Base-by-base conservation (phyloP, 1,140 invertebrate species). In the Campoletis sonorensis region DNA sequence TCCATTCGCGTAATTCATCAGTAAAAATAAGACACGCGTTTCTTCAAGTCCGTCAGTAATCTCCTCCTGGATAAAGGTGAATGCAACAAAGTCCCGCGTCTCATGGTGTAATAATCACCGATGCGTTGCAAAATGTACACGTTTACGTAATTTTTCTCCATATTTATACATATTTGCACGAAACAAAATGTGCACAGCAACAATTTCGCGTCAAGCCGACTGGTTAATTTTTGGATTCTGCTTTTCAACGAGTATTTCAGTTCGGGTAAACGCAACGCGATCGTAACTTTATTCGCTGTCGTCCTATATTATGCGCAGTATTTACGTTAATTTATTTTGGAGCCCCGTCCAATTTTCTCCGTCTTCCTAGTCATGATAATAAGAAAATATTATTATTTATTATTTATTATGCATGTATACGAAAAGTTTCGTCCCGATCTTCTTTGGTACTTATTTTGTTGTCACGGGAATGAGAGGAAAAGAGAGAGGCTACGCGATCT, bases 1-100 rank as follows among this genome's bases (percentile, higher is more conserved):
- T 45, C 5, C 27, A 13, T 23, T 67, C 23, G 26, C 13, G 61
- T 27, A 70, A 71, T 72, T 30, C 54, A 37, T 79, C 18, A 27
- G 40, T 68, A 54, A 27, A 71, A 45, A 23, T 1, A 1, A 67
- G 21, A 67, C 10, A 67, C 61, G 10, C 7, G 26, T 67, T 67
- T 67, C 61, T 67, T 23, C 18, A 61, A 78, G 75, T 58, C 49
- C 40, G 33, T 67, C 21, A 61, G 54, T 40, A 51, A 61, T 76
- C 30, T 78, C 51, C 16, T 78, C 51, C 16, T 70, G 51, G 73
- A 84, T 81, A 84, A 84, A 84, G 81, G 81, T 84, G 84, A 84
- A 82, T 82, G 76, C 81, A 79, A 64, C 54, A 75, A 76, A 84
- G 71, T 78, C 78, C 79, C 37, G 70, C 71, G 70, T 81, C 40